Conservation (phyloP, 2,113 vertebrate genomes). For the Otis tarda region DNA sequence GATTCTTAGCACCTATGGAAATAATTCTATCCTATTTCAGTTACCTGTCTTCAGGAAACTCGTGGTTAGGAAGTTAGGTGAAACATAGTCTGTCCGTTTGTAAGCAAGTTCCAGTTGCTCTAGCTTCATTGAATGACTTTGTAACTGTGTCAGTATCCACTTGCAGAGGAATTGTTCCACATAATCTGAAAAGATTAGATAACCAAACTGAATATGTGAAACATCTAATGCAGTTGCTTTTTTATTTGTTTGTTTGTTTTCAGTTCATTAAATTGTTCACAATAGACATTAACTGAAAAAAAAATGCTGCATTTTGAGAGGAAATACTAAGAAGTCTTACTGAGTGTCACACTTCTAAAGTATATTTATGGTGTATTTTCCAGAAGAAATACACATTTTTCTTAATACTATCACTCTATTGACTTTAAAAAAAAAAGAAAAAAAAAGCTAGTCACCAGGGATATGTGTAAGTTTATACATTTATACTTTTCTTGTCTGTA, state of each 20-base stretch:
- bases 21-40: not conserved
- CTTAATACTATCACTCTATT: not conserved
- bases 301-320: not conserved
- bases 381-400: not conserved
- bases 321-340: not conserved
- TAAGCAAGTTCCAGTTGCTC: not conserved
- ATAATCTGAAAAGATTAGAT: not conserved
- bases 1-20: not conserved
- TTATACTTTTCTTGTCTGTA: not conserved
- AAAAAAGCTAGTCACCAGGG: not conserved
- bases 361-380: not conserved
- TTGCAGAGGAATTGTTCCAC: not conserved
- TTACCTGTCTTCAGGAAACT: not conserved
- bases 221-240: not conserved
- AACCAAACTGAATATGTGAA: not conserved
- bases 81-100: not conserved
- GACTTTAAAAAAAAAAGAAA: not conserved
- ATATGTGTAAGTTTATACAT: not conserved
- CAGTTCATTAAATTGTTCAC: not conserved
- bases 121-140: not conserved
- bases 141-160: not conserved
- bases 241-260: not conserved
- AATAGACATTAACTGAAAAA: not conserved
- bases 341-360: not conserved
- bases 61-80: not conserved